A percentile compares a stretch with the other conserved stretches of the same genome.
These are phyloP conservation scores for Habrosyne pyritoides DNA, from an alignment of 2,888 invertebrate species.

Conservation along the genomic window DNA sequence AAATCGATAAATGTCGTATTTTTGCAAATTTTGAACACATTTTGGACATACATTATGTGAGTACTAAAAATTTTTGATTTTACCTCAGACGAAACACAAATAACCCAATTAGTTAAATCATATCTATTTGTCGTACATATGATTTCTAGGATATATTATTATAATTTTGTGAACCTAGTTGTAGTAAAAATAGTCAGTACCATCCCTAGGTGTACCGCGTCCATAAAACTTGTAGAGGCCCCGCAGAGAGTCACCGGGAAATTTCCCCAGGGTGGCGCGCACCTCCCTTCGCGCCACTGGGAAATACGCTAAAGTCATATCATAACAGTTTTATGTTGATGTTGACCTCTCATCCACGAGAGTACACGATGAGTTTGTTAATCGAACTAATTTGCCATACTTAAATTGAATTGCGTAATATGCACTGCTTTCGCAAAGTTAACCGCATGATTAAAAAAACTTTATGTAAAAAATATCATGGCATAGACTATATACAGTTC, in stretches of 20 bases:
- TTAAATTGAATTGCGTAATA: background rate
- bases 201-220: slow-evolving; percentile 68
- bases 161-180: background rate
- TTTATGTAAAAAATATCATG: too few relatives aligned
- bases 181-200: slow-evolving; percentile 18
- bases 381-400: slow-evolving; percentile 50
- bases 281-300: slow-evolving; percentile 67
- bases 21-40: background rate
- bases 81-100: too few relatives aligned
- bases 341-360: slow-evolving; percentile 70
- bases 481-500: too few relatives aligned
- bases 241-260: slow-evolving; percentile 78
- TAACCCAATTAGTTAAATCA: too few relatives aligned
- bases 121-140: too few relatives aligned
- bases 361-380: slow-evolving; percentile 50
- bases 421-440: slow-evolving; percentile 9
- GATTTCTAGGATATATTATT: background rate
- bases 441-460: slow-evolving; percentile 8
- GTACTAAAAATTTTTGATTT: too few relatives aligned
- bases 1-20: background rate
- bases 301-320: slow-evolving; percentile 82
- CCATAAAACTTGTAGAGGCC: slow-evolving; percentile 83
- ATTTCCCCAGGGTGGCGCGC: slow-evolving; percentile 80
- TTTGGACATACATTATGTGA: background rate
- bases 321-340: slow-evolving; percentile 83